phyloP scores from a whole-genome alignment of 1,140 invertebrate species.

The Aphelenchoides fujianensis region DNA sequence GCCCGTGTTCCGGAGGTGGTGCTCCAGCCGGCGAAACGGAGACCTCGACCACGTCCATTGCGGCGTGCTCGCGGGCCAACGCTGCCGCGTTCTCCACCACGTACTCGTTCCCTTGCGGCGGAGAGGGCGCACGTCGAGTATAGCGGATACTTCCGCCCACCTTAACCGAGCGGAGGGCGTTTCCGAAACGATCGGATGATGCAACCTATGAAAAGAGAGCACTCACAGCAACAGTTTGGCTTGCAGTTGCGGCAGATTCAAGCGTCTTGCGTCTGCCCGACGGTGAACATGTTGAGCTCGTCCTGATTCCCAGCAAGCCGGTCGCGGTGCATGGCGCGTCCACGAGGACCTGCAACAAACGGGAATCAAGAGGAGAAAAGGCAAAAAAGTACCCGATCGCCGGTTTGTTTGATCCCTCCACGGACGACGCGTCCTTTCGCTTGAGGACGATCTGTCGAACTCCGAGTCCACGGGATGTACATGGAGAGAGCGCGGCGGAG shows the following conservation, averaged over 20 bases:
- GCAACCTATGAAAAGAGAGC: too few relatives aligned
- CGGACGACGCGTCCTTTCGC: constrained; percentile 66
- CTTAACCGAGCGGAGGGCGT: constrained; percentile 69
- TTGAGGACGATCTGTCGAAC: constrained; percentile 57
- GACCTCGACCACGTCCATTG: constrained; percentile 68
- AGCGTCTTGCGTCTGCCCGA: constrained; percentile 73
- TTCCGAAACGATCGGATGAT: too few relatives aligned
- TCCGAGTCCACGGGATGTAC: constrained; percentile 70
- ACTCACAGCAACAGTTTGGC: constrained; percentile 74
- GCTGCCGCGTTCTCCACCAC: constrained; percentile 80
- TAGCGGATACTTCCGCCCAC: constrained; percentile 84
- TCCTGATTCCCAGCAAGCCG: constrained; percentile 75
- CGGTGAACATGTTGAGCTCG: constrained; percentile 86
- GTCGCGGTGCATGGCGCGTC: constrained; percentile 96
- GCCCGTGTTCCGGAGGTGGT: constrained; percentile 45
- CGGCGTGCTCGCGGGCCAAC: constrained; percentile 70
- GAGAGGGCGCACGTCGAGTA: constrained; percentile 88
- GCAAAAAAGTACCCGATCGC: constrained; percentile 69
- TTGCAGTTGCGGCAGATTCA: constrained; percentile 79
- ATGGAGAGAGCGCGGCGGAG: constrained; percentile 69
- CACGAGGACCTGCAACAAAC: constrained; percentile 69
- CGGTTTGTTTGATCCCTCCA: constrained; percentile 66
- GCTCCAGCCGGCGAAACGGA: constrained; percentile 70
- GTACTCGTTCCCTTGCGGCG: constrained; percentile 91
- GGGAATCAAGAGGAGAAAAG: constrained; percentile 8